These are phyloP conservation scores for Polyergus mexicanus DNA, from an alignment of 1,140 invertebrate genomes.

Conservation along the genomic window DNA sequence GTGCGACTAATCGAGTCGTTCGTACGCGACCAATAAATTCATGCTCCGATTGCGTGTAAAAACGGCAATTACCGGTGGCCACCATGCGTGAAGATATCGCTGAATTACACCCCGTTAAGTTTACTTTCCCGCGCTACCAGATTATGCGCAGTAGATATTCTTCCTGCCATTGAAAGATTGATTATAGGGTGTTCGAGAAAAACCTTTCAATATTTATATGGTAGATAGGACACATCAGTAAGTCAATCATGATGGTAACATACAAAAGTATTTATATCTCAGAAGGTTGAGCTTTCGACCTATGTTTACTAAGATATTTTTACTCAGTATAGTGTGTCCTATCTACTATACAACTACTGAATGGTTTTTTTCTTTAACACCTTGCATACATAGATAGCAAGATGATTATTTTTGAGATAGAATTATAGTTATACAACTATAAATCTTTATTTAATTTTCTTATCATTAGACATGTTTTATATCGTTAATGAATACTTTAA, in stretches of 20 bases:
- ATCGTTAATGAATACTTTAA: background rate
- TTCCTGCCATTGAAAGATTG: constrained; percentile 50
- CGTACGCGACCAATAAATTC: constrained; percentile 72
- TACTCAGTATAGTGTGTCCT: too few relatives aligned
- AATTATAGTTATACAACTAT: background rate
- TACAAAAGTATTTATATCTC: too few relatives aligned
- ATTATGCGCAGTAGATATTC: constrained; percentile 1
- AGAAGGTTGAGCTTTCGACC: too few relatives aligned
- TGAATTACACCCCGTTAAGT: constrained; percentile 67
- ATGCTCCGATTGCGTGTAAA: constrained; percentile 78
- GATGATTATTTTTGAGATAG: background rate
- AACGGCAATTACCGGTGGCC: constrained; percentile 73
- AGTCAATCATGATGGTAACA: too few relatives aligned
- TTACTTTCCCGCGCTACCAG: constrained; percentile 65
- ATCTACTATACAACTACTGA: too few relatives aligned
- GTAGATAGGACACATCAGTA: too few relatives aligned
- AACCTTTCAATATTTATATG: too few relatives aligned
- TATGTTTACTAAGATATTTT: too few relatives aligned
- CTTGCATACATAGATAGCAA: background rate
- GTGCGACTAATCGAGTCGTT: constrained; percentile 66
- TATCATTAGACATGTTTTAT: background rate
- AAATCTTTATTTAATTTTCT: background rate
- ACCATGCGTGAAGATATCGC: constrained; percentile 76
- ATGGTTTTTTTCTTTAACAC: too few relatives aligned
- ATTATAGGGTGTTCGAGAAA: background rate